Evolutionary conservation across 2,888 invertebrate species (phyloP), one percentile per base, ranked within the genome.

Genomic region (Sipha maydis): DNA sequence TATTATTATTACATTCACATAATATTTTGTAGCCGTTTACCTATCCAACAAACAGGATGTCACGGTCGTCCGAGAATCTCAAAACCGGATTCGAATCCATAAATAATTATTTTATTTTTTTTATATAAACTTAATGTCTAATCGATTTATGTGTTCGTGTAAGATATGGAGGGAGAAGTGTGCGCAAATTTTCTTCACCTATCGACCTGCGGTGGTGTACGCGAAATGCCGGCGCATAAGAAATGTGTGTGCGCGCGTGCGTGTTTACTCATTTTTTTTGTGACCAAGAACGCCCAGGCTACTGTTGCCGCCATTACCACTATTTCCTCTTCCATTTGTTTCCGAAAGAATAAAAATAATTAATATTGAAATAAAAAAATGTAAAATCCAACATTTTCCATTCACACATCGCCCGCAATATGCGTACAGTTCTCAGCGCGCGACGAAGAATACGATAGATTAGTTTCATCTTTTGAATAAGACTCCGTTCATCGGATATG

Each of bases 31-130:
- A 28, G 41, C n/a, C 38, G 84, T 41, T 67, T 77, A 41, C 41
- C 61, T 61, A 17, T 21, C 25, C 19, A 25, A 61, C 31, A 21
- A 56, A 71, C 85, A 56, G 69, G 69, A 78, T 34, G 78, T 85
- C 78, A 71, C 78, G 71, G 79, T 34, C 71, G 31, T 69, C n/a
- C 34, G 11, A 25, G 54, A 79, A 85, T 78, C 67, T 41, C 31
- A 71, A 25, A 85, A 79, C 71, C 85, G 71, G 85, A 77, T 79
- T 56, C 48, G n/a, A 34, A n/a, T 48, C 83, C 71, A 75, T 83
- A 75, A 83, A 83, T 83, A 54, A 54, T 83, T 25, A 83, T 54
- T 8, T 83, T 0, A 25, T 71, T 48, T 17, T 56, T 21, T 25
- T 61, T 7, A 61, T 67, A 34, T 56, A 38, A 31, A 80, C 80